Conservation (phyloP, 2,797 vertebrate genomes). For the Lindbergichthys nudifrons region DNA sequence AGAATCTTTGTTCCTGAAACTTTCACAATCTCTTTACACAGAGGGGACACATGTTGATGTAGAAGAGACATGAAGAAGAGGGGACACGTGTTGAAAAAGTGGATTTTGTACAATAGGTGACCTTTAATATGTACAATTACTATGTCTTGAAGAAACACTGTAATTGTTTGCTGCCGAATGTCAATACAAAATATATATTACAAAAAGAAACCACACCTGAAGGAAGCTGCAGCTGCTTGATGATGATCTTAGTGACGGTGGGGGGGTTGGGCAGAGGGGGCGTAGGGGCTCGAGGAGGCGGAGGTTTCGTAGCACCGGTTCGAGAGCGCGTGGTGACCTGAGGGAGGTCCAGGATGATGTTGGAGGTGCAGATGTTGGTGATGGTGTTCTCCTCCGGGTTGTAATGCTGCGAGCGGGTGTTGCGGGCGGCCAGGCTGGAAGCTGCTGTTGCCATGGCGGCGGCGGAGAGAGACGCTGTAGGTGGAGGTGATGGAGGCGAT, state of each 20-base stretch:
- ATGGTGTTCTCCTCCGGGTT: conserved; percentile 88
- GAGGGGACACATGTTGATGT: too few relatives aligned
- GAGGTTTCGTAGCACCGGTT: conserved; percentile 83
- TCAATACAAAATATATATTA: too few relatives aligned
- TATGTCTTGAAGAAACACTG: too few relatives aligned
- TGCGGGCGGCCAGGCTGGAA: conserved; percentile 33
- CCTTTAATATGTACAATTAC: too few relatives aligned
- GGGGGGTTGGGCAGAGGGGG: conserved; percentile 62
- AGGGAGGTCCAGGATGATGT: conserved; percentile 87
- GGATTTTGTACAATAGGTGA: too few relatives aligned
- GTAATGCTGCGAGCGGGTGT: conserved; percentile 79
- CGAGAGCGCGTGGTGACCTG: conserved; percentile 85
- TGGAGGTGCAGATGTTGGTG: conserved; percentile 89
- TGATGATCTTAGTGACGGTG: conserved; percentile 90
- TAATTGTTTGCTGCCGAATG: too few relatives aligned
- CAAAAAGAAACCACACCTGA: conserved; percentile 58
- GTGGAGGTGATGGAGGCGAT: conserved; percentile 79
- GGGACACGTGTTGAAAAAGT: too few relatives aligned
- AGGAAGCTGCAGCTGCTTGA: conserved; percentile 86
- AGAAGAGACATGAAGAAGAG: too few relatives aligned
- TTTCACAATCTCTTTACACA: too few relatives aligned
- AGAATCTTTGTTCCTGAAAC: too few relatives aligned
- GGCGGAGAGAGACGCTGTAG: conserved; percentile 50
- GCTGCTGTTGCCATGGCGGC: neutral
- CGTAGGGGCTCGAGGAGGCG: conserved; percentile 47